These are phyloP conservation scores for Drosophila mettleri DNA, from an alignment of 2,888 invertebrate genomes.

Conservation along the genomic window DNA sequence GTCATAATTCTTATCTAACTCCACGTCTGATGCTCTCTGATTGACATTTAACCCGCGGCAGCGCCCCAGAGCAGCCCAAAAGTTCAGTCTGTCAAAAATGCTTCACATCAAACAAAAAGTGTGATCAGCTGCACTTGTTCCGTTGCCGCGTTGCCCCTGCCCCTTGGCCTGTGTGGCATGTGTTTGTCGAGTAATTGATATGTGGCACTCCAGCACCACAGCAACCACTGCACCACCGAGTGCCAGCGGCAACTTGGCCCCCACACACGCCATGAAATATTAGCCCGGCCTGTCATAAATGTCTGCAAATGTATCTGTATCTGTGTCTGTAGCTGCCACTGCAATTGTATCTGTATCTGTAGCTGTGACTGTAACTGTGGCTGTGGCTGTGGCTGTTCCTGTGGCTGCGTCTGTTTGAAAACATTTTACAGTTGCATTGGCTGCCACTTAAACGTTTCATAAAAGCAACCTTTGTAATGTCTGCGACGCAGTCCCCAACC, in stretches of 20 bases:
- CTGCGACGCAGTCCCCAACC: slow-evolving; percentile 41
- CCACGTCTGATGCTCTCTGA: slow-evolving; percentile 48
- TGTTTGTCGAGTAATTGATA: slow-evolving; percentile 84
- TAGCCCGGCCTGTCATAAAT: slow-evolving; percentile 80
- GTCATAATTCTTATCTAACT: slow-evolving; percentile 8
- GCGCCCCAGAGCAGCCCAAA: slow-evolving; percentile 32
- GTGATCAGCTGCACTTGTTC: slow-evolving; percentile 81
- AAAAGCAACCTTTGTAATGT: slow-evolving; percentile 80
- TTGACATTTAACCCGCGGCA: slow-evolving; percentile 64
- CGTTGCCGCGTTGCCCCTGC: slow-evolving; percentile 15
- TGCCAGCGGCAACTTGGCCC: slow-evolving; percentile 46
- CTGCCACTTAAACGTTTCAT: slow-evolving; percentile 80
- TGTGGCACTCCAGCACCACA: slow-evolving; percentile 66
- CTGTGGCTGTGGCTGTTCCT: slow-evolving; percentile 26
- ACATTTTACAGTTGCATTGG: slow-evolving; percentile 77
- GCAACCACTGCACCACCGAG: slow-evolving; percentile 39
- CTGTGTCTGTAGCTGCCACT: slow-evolving; percentile 40
- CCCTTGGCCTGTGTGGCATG: slow-evolving; percentile 59
- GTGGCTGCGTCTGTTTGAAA: slow-evolving; percentile 43
- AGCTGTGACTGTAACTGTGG: slow-evolving; percentile 14
- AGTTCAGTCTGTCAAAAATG: slow-evolving; percentile 68
- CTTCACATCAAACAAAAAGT: slow-evolving; percentile 54
- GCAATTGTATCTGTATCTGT: slow-evolving; percentile 38
- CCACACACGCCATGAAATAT: slow-evolving; percentile 71
- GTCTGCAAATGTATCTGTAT: slow-evolving; percentile 53